Evolutionary conservation across 2,113 vertebrate species (phyloP).

Genomic region (Rafetus swinhoei): DNA sequence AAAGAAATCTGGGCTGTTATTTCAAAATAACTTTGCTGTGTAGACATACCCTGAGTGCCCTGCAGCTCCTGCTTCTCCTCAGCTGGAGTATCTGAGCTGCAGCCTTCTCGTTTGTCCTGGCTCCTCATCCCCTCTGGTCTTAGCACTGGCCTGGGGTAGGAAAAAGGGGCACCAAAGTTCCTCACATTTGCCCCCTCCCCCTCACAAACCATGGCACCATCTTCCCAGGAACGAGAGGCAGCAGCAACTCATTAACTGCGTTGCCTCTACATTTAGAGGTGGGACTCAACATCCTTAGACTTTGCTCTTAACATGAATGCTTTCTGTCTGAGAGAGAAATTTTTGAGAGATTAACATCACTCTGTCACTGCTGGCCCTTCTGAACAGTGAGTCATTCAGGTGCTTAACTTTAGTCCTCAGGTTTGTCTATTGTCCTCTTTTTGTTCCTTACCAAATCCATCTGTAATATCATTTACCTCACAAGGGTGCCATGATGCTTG

Average conservation of each 20-base stretch:
- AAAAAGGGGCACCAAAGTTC: background rate
- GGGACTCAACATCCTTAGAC: background rate
- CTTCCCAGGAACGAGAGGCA: background rate
- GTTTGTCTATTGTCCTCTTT: background rate
- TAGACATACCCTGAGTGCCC: too few relatives aligned
- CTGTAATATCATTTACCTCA: background rate
- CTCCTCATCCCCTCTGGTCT: background rate
- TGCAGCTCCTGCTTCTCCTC: background rate
- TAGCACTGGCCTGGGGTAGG: background rate
- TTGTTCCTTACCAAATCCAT: background rate
- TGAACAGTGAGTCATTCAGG: background rate
- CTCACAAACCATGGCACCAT: background rate
- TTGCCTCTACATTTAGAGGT: background rate
- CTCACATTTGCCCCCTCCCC: accelerated
- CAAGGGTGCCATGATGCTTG: background rate
- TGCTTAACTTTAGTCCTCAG: background rate
- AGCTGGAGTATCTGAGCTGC: slow-evolving; percentile 36
- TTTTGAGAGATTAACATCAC: background rate
- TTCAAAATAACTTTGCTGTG: too few relatives aligned
- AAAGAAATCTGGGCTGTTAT: too few relatives aligned
- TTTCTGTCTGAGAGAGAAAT: background rate
- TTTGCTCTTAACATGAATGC: background rate
- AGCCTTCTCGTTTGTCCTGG: background rate
- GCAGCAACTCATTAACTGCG: background rate
- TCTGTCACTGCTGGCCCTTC: background rate